These are phyloP conservation scores for Laticauda colubrina DNA, from an alignment of 2,113 vertebrate species.

Conservation along the genomic window DNA sequence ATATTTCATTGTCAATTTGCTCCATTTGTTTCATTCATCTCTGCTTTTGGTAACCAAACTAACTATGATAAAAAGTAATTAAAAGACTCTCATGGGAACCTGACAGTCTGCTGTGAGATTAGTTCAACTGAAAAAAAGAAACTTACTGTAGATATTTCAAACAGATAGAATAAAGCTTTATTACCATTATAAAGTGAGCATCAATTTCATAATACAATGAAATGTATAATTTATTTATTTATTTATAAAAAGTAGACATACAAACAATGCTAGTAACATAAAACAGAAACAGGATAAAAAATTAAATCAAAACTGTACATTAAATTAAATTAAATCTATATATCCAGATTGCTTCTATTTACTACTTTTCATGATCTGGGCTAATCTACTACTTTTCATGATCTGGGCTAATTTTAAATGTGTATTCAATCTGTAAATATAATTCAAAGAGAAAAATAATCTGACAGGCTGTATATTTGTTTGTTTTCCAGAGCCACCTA, in stretches of 20 bases:
- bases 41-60: not conserved
- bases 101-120: not conserved
- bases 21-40: not conserved
- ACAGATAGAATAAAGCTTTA: not conserved
- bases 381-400: conserved; percentile 46
- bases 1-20: not conserved
- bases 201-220: not conserved
- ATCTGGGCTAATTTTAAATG: conserved; percentile 47
- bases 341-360: conserved; percentile 56
- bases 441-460: conserved; percentile 35
- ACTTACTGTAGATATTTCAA: conserved; percentile 21
- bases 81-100: not conserved
- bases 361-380: conserved; percentile 49
- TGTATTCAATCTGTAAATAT: conserved; percentile 57
- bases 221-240: not conserved
- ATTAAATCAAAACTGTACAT: conserved; percentile 36
- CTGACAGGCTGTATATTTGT: conserved; percentile 37
- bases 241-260: not conserved
- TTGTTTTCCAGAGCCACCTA: not conserved
- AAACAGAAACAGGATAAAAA: conserved; percentile 34
- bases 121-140: not conserved
- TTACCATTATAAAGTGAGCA: not conserved
- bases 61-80: conserved; percentile 36
- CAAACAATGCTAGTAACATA: not conserved
- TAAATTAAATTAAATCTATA: conserved; percentile 47